Percentiles rank a stretch among this genome's conserved stretches.
Conservation (phyloP, 2,113 vertebrate species). For the Pelusios castaneus region DNA sequence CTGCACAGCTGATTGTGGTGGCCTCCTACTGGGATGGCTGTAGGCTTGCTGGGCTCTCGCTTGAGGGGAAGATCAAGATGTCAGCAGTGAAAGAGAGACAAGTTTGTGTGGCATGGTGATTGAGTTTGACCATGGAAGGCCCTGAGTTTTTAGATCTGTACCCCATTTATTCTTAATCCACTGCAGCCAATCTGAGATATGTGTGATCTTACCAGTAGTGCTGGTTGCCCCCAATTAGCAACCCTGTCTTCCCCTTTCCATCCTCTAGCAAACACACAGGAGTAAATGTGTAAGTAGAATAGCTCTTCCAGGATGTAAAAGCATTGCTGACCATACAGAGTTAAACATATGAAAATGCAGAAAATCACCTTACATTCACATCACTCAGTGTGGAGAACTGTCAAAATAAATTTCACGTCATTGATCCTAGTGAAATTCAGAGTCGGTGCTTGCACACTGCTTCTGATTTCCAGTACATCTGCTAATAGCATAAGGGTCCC, state of each 20-base stretch:
- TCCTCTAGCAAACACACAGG: not conserved
- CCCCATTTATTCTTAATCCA: not conserved
- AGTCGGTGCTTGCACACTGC: not conserved
- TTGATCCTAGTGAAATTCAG: not conserved
- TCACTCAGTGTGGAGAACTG: not conserved
- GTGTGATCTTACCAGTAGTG: not conserved
- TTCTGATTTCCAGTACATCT: not conserved
- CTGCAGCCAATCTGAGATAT: not conserved
- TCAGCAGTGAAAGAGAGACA: not conserved
- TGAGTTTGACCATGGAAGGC: not conserved
- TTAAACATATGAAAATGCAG: not conserved
- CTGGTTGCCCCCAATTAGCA: not conserved
- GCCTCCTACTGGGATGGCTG: not conserved
- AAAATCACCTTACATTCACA: not conserved
- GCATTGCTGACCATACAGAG: not conserved
- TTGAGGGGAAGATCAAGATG: not conserved
- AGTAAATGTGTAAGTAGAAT: not conserved
- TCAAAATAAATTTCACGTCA: not conserved
- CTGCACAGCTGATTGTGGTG: not conserved
- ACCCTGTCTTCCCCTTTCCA: not conserved
- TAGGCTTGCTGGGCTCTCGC: not conserved
- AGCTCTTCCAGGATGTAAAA: not conserved
- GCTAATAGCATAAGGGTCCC: not conserved
- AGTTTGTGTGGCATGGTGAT: not conserved
- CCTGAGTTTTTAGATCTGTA: fast-evolving